Evolutionary conservation across 2,888 invertebrate genomes (phyloP), one percentile per base, ranked within the genome.

Genomic region (Anagyrus pseudococci): DNA sequence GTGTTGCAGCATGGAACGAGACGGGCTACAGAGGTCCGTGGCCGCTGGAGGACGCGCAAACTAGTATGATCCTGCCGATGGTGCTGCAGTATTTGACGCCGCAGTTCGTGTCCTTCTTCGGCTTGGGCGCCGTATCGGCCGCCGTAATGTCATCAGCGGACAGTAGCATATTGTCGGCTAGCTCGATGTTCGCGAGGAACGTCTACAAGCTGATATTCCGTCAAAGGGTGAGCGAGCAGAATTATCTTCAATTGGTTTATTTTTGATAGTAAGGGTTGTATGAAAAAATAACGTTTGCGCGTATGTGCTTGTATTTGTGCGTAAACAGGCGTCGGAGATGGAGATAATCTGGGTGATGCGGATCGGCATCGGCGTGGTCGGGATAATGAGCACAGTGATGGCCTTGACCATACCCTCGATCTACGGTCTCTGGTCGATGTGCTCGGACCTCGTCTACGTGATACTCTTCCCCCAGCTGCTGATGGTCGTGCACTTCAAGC

Each of bases 71-170:
- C 72, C 85, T 99, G 70, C 98, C 98, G 48, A 89, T 99, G 88
- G 98, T 98, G 49, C 85, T 98, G 75, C 98, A 98, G 82, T 94
- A 97, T 80, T 85, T 99, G 57, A 98, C 98, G 8, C 98, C 98
- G 0, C 90, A 92, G 79, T 93, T 93, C 81, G 94, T 99, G 25
- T 94, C 98, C 2, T 98, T 99, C 85, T 93, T 99, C 78, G 98
- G 98, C 7, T 87, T 99, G 68, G 99, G 99, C 0, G 98, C 98
- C 7, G 97, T 99, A 7, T 98, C 98, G 0, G 99, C 98, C 1
- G 98, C 98, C 20, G 98, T 99, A 69, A 99, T 99, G 98, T 98
- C 98, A 40, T 98, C 98, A 0, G 98, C 98, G 0, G 98, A 99
- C 83, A 98, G 98, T 57, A 98, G 98, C 71, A 96, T 99, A 54